phyloP scores from a whole-genome alignment of 1,140 invertebrate genomes.

The Hydropsyche tenuis region DNA sequence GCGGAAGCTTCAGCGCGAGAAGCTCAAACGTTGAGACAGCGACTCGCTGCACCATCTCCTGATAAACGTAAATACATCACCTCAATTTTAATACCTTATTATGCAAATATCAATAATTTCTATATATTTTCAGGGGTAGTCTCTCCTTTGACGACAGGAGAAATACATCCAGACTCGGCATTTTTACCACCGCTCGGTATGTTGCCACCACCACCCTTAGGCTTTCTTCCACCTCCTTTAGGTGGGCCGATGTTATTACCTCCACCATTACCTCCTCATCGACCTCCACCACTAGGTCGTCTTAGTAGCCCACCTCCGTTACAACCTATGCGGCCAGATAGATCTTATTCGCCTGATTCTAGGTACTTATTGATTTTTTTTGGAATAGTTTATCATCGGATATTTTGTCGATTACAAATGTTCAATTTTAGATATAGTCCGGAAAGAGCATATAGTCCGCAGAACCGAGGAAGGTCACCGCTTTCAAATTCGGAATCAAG shows the following conservation, averaged over 20 bases:
- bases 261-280: constrained; percentile 55
- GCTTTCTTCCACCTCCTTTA: constrained; percentile 45
- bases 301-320: constrained; percentile 51
- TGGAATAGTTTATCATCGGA: not conserved
- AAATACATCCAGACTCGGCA: constrained; percentile 39
- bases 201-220: constrained; percentile 51
- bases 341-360: constrained; percentile 47
- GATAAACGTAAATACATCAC: constrained; percentile 52
- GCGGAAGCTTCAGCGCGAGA: constrained; percentile 79
- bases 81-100: not conserved
- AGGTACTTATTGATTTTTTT: constrained; percentile 36
- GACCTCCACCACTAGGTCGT: constrained; percentile 58
- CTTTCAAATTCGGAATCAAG: constrained; percentile 44
- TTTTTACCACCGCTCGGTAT: constrained; percentile 39
- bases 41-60: constrained; percentile 65
- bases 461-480: constrained; percentile 40
- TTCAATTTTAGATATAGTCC: constrained; percentile 47
- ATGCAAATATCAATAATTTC: not conserved
- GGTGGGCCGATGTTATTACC: constrained; percentile 50
- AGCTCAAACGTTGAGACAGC: constrained; percentile 73
- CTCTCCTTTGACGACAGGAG: constrained; percentile 55
- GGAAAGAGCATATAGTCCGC: constrained; percentile 40
- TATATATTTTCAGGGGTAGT: constrained; percentile 52
- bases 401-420: not conserved
- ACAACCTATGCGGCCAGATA: constrained; percentile 35